phyloP scores from a whole-genome alignment of 1,140 invertebrate genomes.

The Conus betulinus region DNA sequence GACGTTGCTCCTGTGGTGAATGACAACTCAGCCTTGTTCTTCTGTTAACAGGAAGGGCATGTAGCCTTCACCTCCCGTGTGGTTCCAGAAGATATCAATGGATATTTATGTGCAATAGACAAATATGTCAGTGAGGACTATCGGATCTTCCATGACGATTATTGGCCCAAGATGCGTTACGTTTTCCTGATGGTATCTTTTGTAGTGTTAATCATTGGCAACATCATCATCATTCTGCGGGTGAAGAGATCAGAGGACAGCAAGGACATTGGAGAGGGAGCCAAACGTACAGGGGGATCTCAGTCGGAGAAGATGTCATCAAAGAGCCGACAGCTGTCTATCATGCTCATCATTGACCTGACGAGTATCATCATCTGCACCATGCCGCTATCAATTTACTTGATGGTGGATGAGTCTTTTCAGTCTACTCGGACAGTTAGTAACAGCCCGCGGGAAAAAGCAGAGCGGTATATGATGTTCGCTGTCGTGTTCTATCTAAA shows the following conservation, averaged over 20 bases:
- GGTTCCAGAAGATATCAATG: constrained; percentile 36
- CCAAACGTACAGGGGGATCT: not conserved
- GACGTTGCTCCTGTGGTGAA: too few species aligned
- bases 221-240: constrained; percentile 61
- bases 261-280: not conserved
- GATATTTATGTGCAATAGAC: constrained; percentile 56
- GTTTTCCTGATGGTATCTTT: constrained; percentile 60
- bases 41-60: constrained; percentile 39
- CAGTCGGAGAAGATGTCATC: constrained; percentile 15
- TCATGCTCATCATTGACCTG: constrained; percentile 64
- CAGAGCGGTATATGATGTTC: constrained; percentile 48
- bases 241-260: constrained; percentile 49
- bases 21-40: not conserved
- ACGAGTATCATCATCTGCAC: constrained; percentile 60
- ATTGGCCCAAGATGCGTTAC: constrained; percentile 64
- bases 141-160: constrained; percentile 41
- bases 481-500: constrained; percentile 58
- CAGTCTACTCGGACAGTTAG: constrained; percentile 27
- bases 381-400: constrained; percentile 57
- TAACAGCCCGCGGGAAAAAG: not conserved
- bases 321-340: constrained; percentile 52
- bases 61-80: constrained; percentile 54
- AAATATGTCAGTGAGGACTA: constrained; percentile 39
- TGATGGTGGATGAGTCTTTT: constrained; percentile 40
- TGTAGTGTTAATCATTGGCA: constrained; percentile 60